Base-by-base conservation (phyloP, 1,140 invertebrate species). In the Eurosta solidaginis region DNA sequence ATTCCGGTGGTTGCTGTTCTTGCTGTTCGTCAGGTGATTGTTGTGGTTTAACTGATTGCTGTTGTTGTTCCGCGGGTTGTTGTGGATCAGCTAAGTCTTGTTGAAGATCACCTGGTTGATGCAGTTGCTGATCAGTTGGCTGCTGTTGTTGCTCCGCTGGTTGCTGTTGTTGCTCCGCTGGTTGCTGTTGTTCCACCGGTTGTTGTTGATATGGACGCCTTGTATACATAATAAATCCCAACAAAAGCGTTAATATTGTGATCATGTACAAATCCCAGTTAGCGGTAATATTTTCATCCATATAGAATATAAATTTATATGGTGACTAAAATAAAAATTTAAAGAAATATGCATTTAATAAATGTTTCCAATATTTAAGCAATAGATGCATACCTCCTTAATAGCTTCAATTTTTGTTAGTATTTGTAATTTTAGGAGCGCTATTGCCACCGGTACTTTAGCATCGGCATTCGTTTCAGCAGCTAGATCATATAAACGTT, bases 261-360 rank as follows among this genome's bases (percentile, higher is more conserved):
- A 98, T 95, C 77, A 98, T 89, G 88, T 97, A 98, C 14, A 98
- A 89, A 88, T 98, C 97, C 97, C 97, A 99, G 88, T 98, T 95
- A 52, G 94, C 93, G 29, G 94, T 93, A 12, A 98, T 89, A 29
- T 91, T 88, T 77, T 92, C 90, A 78, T 93, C 92, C 45, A 93
- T 88, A 81, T 93, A 90, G 77, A 94, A 89, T 10, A 93, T 86
- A 44, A 92, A 83, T 85, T 90, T 90, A 85, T 94, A 84, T 80
- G 91, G 91, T 78, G 92, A 92, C 92, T 94, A 88, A 12, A 54
- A n/a, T n/a, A n/a, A n/a, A n/a, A n/a, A n/a, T n/a, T n/a, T n/a
- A n/a, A 80, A 20, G 27, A 14, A 45, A 12, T 6, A 78, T 49
- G 54, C 27, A n/a, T n/a, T 14, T 78, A 3, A 29, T 1, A 33